phyloP scores from a whole-genome alignment of 1,140 invertebrate species.

The Chrysopa pallens region DNA sequence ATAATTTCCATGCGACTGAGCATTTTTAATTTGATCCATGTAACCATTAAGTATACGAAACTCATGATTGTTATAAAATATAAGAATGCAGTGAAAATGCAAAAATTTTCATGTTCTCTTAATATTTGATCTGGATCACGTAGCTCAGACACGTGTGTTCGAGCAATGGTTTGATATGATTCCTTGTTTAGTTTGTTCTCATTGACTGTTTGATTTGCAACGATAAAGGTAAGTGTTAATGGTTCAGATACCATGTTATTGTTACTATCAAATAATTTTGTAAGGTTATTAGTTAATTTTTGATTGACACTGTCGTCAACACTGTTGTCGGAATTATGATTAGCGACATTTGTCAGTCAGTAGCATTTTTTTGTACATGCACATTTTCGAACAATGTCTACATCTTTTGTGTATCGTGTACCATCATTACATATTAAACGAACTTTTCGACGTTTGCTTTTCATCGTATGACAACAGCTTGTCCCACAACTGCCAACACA shows the following conservation, averaged over 20 bases:
- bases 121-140: conserved; percentile 3
- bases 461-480: conserved; percentile 61
- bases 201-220: conserved; percentile 5
- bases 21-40: conserved; percentile 22
- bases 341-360: conserved; percentile 29
- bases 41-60: conserved; percentile 18
- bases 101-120: conserved; percentile 14
- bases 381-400: conserved; percentile 91
- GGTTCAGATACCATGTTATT: conserved; percentile 6
- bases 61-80: conserved; percentile 21
- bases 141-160: conserved; percentile 1
- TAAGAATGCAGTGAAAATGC: conserved; percentile 19
- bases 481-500: conserved; percentile 46
- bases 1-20: conserved; percentile 19
- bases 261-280: conserved; percentile 2
- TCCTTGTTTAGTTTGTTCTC: conserved; percentile 8
- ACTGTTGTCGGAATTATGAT: conserved; percentile 10
- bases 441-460: conserved; percentile 78
- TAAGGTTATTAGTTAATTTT: background rate
- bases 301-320: no score
- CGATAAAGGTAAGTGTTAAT: no score
- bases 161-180: conserved; percentile 2
- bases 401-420: conserved; percentile 81
- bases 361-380: conserved; percentile 72
- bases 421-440: conserved; percentile 85